Evolutionary conservation across 2,113 vertebrate species (phyloP).

Genomic region (Ia io): DNA sequence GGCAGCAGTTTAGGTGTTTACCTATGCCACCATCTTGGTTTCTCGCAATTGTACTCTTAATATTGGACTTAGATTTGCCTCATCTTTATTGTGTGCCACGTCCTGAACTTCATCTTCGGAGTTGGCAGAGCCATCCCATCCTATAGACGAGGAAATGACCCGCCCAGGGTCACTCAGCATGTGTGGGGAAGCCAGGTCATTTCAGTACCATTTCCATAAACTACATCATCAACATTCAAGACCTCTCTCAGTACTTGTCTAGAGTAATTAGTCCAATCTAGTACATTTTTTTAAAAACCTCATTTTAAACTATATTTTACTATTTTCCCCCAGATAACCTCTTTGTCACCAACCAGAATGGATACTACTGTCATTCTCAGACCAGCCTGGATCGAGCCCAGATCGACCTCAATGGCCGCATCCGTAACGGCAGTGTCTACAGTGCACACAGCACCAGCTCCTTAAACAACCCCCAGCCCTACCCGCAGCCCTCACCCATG

Average conservation of each 20-base stretch:
- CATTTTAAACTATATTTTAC: slow-evolving; percentile 53
- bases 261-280: not conserved
- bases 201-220: not conserved
- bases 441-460: slow-evolving; percentile 98
- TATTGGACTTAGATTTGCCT: not conserved
- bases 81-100: not conserved
- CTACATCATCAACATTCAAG: rapidly evolving
- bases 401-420: slow-evolving; percentile 90
- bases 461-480: slow-evolving; percentile 94
- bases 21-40: too few relatives aligned
- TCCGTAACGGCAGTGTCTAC: slow-evolving; percentile 97
- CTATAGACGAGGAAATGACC: not conserved
- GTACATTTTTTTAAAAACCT: not conserved
- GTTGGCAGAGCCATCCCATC: not conserved
- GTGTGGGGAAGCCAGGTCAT: too few relatives aligned
- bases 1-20: too few relatives aligned
- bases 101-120: not conserved
- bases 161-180: rapidly evolving
- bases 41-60: not conserved
- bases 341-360: slow-evolving; percentile 95
- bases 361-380: slow-evolving; percentile 97
- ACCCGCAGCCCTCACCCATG: slow-evolving; percentile 94
- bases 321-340: slow-evolving; percentile 90
- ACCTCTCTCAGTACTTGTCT: not conserved
- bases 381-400: slow-evolving; percentile 94